Evolutionary conservation across 2,113 vertebrate species (phyloP).

Genomic region (Bubo bubo): DNA sequence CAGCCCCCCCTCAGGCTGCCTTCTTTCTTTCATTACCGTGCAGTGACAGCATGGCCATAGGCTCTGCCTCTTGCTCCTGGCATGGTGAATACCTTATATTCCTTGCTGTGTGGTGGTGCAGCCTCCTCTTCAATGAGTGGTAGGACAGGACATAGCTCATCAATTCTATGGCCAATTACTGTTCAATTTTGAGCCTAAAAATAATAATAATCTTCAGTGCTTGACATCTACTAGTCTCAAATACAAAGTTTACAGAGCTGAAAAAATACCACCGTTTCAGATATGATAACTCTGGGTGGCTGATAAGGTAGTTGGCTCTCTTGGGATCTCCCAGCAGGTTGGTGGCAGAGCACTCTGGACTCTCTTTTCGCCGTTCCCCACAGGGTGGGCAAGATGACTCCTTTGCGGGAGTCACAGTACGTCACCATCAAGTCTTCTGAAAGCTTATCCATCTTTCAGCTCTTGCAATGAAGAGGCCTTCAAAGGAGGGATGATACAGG

Average conservation of each 20-base stretch:
- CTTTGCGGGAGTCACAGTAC: background rate
- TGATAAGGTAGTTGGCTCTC: background rate
- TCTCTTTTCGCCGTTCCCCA: rapidly evolving
- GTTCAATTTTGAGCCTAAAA: background rate
- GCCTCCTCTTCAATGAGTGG: background rate
- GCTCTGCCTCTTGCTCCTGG: background rate
- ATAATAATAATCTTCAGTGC: background rate
- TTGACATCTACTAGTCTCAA: background rate
- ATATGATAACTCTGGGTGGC: background rate
- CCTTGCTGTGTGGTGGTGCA: background rate
- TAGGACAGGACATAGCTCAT: background rate
- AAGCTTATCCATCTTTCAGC: background rate
- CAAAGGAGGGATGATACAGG: background rate
- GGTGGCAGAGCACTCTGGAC: background rate
- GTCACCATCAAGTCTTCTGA: background rate
- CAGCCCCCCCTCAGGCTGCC: background rate
- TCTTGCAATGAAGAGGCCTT: background rate
- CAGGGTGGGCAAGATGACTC: background rate
- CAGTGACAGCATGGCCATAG: rapidly evolving
- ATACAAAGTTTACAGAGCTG: background rate
- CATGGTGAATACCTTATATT: background rate
- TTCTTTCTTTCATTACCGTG: background rate
- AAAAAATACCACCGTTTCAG: background rate
- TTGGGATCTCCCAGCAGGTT: background rate
- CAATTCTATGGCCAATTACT: background rate